Percentiles rank a stretch among this genome's conserved stretches.
These are phyloP conservation scores for Vannuccia rotundouncinata DNA, from an alignment of 2,888 invertebrate species.

Conservation along the genomic window DNA sequence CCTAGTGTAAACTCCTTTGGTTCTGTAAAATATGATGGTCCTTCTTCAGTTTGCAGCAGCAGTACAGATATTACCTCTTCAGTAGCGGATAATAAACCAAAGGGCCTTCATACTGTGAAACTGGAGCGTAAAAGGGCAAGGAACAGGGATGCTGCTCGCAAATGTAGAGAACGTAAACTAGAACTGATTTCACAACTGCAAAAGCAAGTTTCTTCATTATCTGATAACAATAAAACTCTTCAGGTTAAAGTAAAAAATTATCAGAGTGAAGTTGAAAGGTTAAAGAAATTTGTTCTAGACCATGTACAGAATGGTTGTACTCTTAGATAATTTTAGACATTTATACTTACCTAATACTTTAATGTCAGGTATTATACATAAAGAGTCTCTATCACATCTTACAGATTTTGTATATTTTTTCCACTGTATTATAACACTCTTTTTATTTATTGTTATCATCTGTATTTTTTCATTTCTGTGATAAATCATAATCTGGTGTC, in stretches of 20 bases:
- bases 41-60: neutral
- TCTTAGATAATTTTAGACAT: neutral
- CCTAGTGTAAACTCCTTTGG: neutral
- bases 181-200: conserved; percentile 34
- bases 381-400: neutral
- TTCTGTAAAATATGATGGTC: neutral
- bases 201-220: conserved; percentile 32
- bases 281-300: conserved; percentile 7
- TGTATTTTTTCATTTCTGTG: neutral
- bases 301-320: neutral
- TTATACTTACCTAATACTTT: neutral
- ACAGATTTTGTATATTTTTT: neutral
- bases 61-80: neutral
- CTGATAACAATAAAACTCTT: neutral
- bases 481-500: too few relatives aligned
- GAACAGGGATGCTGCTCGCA: conserved; percentile 37
- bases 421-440: neutral
- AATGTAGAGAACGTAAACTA: conserved; percentile 36
- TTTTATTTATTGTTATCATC: neutral
- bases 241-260: neutral
- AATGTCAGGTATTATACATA: neutral
- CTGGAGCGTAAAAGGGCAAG: conserved; percentile 33
- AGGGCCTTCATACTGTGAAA: conserved; percentile 15
- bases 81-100: neutral
- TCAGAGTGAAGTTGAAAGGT: neutral